phyloP scores from a whole-genome alignment of 2,113 vertebrate species.

The Peucedramus taeniatus region DNA sequence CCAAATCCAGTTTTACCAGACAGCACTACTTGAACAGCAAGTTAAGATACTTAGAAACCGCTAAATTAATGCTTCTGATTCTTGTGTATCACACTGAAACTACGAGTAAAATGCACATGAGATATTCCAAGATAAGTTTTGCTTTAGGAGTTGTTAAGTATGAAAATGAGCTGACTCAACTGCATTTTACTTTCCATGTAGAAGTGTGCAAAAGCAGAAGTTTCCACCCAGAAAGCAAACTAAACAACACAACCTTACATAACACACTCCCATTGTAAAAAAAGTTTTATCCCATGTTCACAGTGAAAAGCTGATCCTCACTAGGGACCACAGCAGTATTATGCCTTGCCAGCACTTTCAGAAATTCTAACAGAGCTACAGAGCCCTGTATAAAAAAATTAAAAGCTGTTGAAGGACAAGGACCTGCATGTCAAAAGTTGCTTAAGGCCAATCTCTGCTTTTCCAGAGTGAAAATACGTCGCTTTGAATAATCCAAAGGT shows the following conservation, averaged over 20 bases:
- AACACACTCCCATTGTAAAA: neutral
- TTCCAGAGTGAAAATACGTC: neutral
- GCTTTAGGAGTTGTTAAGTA: neutral
- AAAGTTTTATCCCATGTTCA: neutral
- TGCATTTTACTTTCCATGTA: conserved; percentile 36
- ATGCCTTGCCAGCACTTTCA: neutral
- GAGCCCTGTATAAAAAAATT: neutral
- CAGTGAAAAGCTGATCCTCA: neutral
- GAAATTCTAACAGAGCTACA: neutral
- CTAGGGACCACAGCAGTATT: neutral
- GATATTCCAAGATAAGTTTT: neutral
- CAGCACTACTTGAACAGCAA: neutral
- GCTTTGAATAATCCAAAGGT: neutral
- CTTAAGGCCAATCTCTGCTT: neutral
- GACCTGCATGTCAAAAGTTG: neutral
- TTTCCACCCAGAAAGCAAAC: conserved; percentile 49
- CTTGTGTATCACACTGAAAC: neutral
- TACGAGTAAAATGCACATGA: neutral
- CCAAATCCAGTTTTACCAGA: neutral
- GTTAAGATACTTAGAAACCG: neutral
- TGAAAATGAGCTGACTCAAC: conserved; percentile 3
- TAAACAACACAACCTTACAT: neutral
- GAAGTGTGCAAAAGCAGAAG: conserved; percentile 10
- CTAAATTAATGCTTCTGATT: neutral
- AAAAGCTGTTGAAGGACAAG: neutral